Percentiles rank a stretch among this genome's conserved stretches.
Evolutionary conservation across 2,797 vertebrate genomes (phyloP).

Genomic region (Sebastes glaucus): DNA sequence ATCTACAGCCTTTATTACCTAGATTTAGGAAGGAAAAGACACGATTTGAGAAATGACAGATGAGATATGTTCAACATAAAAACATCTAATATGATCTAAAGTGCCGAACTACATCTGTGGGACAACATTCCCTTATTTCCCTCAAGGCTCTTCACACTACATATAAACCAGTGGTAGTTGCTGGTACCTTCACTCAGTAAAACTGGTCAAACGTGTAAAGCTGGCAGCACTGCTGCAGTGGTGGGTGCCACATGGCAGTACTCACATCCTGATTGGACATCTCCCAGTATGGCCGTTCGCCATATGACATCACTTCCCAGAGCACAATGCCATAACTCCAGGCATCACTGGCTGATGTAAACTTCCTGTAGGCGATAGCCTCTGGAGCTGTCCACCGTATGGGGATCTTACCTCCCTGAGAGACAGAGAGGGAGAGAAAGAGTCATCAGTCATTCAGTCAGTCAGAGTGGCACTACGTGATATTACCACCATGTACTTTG

Average conservation of each 20-base stretch:
- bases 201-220: not conserved
- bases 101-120: not conserved
- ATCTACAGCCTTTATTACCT: slow-evolving; percentile 99
- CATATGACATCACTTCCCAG: slow-evolving; percentile 99
- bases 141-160: rapidly evolving
- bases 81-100: not conserved
- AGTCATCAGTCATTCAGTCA: not conserved
- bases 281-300: slow-evolving; percentile 98
- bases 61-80: not conserved
- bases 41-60: not conserved
- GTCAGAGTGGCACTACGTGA: not conserved
- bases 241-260: slow-evolving; percentile 27
- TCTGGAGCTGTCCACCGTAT: slow-evolving; percentile 98
- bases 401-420: slow-evolving; percentile 96
- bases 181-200: not conserved
- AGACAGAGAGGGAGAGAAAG: slow-evolving; percentile 14
- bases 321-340: slow-evolving; percentile 99
- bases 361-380: slow-evolving; percentile 97
- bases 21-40: not conserved
- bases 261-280: slow-evolving; percentile 92
- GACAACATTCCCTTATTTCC: not conserved
- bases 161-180: not conserved
- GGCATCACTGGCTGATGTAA: slow-evolving; percentile 96
- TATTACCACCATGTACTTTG: not conserved
- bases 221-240: not conserved